Base-by-base conservation (phyloP, 2,888 invertebrate species). In the Nezara viridula region DNA sequence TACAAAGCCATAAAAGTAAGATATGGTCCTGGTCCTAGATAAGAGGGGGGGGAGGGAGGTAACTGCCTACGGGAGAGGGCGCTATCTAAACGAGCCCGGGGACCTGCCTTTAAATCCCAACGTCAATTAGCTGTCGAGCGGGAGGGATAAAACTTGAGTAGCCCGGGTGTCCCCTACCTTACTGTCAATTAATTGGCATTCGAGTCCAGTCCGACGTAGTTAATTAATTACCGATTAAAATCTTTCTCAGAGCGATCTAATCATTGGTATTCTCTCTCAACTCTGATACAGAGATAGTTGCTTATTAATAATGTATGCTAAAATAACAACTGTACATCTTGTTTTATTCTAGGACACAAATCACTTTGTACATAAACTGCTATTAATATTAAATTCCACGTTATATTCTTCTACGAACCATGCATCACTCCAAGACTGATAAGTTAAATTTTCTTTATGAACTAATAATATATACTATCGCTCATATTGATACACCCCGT, bases 1-100 rank as follows among this genome's bases (percentile, higher is more conserved):
- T 81, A 81, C 81, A 81, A 73, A 73, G 66, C 44, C 81, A 47
- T 81, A 81, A 81, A 81, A 81, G 81, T 81, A 81, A 81, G 81
- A 81, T 81, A 81, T 81, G 44, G 81, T 14, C 7, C 44, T n/a
- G 44, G n/a, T 44, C 6, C 44, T 44, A 81, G 81, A 81, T 81
- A 81, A 81, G 81, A 14, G 32, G 9, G 32, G 16, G 60, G 32
- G 60, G 16, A 60, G 60, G 60, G 27, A 60, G 60, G n/a, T n/a
- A 44, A 44, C 7, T 10, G 10, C 7, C 37, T 73, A 73, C 55
- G n/a, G 9, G 27, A 27, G 27, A 27, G 66, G 37, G 32, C 66
- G 37, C 66, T 73, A 73, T 73, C 66, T 73, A 73, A 73, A 73
- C 66, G 66, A 73, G 32, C 37, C 6, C 2, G 19, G 66, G 66